Base-by-base conservation (phyloP, 2,113 vertebrate genomes). In the Pardalotus punctatus region DNA sequence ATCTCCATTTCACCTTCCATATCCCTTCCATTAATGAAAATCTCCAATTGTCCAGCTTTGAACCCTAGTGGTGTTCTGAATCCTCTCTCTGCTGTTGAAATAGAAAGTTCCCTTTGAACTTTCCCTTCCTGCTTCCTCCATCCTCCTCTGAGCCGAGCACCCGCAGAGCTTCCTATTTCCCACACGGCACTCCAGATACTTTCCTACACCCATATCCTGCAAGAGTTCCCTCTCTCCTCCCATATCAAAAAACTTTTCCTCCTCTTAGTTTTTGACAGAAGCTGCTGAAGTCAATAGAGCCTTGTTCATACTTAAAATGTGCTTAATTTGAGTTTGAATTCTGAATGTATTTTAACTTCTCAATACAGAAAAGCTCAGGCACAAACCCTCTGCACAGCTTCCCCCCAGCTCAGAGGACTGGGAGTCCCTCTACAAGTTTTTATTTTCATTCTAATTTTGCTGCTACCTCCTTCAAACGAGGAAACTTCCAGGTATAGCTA, bases 121-220 rank as follows among this genome's bases (percentile, higher is more conserved):
- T 86, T 64, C 14, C 42, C 27, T 6, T 66, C 20, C 23, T 1
- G 3, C 58, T 65, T 69, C 69, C 81, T 64, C 38, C 21, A 40
- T 17, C 9, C 19, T 40, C 28, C 25, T 57, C 50, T 4, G 23
- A 72, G 36, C 3, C 8, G 38, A 76, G 77, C 31, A 64, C 5
- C 31, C 29, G 9, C 43, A 67, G 58, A 61, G 9, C 28, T 43
- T 62, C 28, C 58, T 6, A 38, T 53, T 57, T 40, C 33, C 79
- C 0, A 0, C 3, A 10, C 25, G 71, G 28, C 27, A n/a, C 11
- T 51, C 61, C 69, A 88, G 15, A 10, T 2, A 25, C 12, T 35
- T 33, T 61, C 36, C 35, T 24, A 43, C 22, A 81, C 11, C 20
- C 15, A 4, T 11, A 54, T 16, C 67, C 76, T 78, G 17, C 25